Evolutionary conservation across 2,888 invertebrate genomes (phyloP), one percentile per base, ranked within the genome.

Genomic region (Rhingia campestris): DNA sequence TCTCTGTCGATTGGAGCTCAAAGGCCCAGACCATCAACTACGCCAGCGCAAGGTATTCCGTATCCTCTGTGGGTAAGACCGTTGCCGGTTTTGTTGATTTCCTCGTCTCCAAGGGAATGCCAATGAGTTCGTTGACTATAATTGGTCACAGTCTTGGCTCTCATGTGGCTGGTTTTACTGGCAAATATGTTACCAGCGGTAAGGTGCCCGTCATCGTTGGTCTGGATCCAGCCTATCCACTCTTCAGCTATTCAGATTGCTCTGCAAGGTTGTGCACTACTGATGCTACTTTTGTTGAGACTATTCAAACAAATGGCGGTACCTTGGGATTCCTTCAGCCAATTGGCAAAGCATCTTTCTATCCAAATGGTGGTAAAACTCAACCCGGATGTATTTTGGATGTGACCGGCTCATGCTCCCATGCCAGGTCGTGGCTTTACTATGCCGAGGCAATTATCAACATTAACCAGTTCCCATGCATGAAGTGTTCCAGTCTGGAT

Each of bases 111-210:
- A 1, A 86, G 90, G 87, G 92, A 91, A 4, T 91, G 91, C 5
- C 89, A 90, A 66, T 92, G 91, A 9, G 92, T 91, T 0, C 89
- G 91, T 81, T 93, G 91, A 88, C 91, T 91, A 35, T 89, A 4
- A 92, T 93, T 49, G 93, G 93, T 0, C 93, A 94, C 81, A 93
- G 93, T 86, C 90, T 94, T 69, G 94, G 94, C 4, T 93, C 93
- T 6, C 93, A 93, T 88, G 93, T 93, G 6, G 92, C 92, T 56
- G 93, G 94, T 3, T 92, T 92, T 81, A 92, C 94, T 49, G 93
- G 93, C 0, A 93, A 93, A 70, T 92, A 92, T 86, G 92, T 92
- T 0, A 92, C 90, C 73, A 88, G 91, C 87, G 94, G 93, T 58
- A 92, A 92, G 22, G 91, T 92, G 33, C 92, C 92, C 81, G 92